Base-by-base conservation (phyloP, 2,113 vertebrate species). In the Gnathonemus longibarbis region DNA sequence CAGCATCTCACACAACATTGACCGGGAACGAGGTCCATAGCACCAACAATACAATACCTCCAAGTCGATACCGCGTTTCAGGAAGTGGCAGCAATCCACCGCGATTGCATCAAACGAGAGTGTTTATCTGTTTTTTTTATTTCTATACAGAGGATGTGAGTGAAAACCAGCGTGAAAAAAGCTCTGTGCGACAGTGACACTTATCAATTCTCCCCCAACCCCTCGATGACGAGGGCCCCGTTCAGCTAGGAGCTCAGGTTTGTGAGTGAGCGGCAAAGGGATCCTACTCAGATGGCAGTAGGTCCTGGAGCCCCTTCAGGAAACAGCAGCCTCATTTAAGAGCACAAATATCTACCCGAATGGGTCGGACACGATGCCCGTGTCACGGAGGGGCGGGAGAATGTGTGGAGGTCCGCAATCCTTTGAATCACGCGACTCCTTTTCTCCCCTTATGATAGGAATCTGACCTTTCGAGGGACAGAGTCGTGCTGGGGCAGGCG, bases 1-100 rank as follows among this genome's bases (percentile, higher is more conserved):
- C 31, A 98, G 97, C 97, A 98, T 97, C 96, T 96, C 97, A 96
- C 74, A 80, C 74, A 80, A 80, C 96, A 95, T 95, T 96, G 96
- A 97, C 97, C 96, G 96, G 90, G 92, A 94, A 87, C 88, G 80
- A 80, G 90, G 92, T 92, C 88, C 27, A 52, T 31, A 35, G 27
- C 84, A 53, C 46, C 48, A 13, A 52, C 49, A 49, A 46, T 93
- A 93, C 92, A 93, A 87, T 93, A 42, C 84, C 21, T 49, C 83
- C 42, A 10, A 87, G 49, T 87, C n/a, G 13, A 87, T 52, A 87
- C 5, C 39, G 83, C 42, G 24, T 87, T 52, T 53, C 24, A 35
- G 46, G 27, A 48, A 52, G 84, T 52, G 84, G 49, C 21, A 27
- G 17, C 49, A 52, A 52, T 52, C n/a, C 46, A 53, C 46, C 42